Percentiles rank a stretch among this genome's conserved stretches.
Evolutionary conservation across 92 coral and sea anemone species (phyloP).

Genomic region (Muricea muricata): DNA sequence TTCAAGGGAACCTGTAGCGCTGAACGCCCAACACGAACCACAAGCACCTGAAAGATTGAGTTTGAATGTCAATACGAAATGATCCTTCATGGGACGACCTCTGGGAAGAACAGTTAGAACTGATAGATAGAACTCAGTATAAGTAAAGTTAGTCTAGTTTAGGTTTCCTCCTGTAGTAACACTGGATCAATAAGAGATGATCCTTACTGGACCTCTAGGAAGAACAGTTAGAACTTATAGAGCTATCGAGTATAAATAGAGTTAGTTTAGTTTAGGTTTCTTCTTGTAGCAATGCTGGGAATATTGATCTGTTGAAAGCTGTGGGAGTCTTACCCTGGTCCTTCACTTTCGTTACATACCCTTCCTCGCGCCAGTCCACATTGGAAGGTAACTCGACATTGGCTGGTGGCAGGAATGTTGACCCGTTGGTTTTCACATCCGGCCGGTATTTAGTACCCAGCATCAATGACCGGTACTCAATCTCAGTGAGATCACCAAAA

Average conservation of each 20-base stretch:
- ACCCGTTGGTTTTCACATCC: constrained; percentile 10
- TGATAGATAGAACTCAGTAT: too few relatives aligned
- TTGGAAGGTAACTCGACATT: constrained; percentile 9
- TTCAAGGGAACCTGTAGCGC: constrained; percentile 92
- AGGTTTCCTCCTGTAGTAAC: too few relatives aligned
- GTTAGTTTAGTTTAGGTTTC: too few relatives aligned
- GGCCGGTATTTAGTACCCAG: constrained; percentile 60
- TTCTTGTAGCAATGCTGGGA: too few relatives aligned
- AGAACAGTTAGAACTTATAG: too few relatives aligned
- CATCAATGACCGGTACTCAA: constrained; percentile 74
- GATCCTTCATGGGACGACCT: too few relatives aligned
- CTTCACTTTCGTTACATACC: constrained; percentile 88
- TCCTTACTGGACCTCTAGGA: too few relatives aligned
- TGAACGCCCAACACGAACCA: constrained; percentile 96
- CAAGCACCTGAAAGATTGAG: constrained; percentile 85
- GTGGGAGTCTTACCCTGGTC: constrained; percentile 83
- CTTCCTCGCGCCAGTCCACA: constrained; percentile 90
- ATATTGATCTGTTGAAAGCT: too few relatives aligned
- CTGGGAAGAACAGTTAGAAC: too few relatives aligned
- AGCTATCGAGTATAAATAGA: neutral
- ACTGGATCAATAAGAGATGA: too few relatives aligned
- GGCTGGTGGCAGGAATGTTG: constrained; percentile 59
- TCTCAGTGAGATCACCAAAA: constrained; percentile 79
- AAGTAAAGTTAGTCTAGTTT: too few relatives aligned
- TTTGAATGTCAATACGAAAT: too few relatives aligned